Conservation (phyloP, 35 echinoderm and acorn worm genomes). For the Ophiothrix spiculata region DNA sequence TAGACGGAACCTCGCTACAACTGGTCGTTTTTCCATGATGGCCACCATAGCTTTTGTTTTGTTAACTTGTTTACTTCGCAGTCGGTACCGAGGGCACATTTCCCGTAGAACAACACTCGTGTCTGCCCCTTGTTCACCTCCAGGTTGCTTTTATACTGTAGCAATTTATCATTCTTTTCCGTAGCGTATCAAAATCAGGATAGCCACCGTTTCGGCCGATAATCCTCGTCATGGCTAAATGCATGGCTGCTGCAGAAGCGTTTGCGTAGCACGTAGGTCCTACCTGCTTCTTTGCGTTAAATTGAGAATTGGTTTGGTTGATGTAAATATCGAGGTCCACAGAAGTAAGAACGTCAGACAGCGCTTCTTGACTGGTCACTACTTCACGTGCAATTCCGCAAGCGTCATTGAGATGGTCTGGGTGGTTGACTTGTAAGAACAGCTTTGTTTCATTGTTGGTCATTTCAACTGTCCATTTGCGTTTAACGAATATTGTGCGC, state of each 20-base stretch:
- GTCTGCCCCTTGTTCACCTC: not conserved
- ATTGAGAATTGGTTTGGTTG: not conserved
- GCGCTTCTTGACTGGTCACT: not conserved
- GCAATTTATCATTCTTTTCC: not conserved
- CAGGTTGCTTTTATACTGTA: not conserved
- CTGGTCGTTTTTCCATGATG: not conserved
- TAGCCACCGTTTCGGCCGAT: conserved; percentile 1
- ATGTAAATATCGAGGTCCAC: not conserved
- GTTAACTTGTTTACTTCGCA: not conserved
- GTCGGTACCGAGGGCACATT: not conserved
- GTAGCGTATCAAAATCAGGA: not conserved
- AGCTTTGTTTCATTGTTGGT: not conserved
- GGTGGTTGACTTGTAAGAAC: not conserved
- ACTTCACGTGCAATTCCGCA: not conserved
- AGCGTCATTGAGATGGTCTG: not conserved
- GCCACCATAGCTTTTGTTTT: not conserved
- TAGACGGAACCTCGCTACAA: not conserved
- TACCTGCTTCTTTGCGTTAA: not conserved
- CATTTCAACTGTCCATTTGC: not conserved
- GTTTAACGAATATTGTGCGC: not conserved
- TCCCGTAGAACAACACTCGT: not conserved
- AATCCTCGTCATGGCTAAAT: not conserved
- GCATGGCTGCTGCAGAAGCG: not conserved
- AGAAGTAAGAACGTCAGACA: not conserved
- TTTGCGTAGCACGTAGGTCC: not conserved